Conservation (phyloP, 23 tunicate genomes). For the Diplosoma virens region DNA sequence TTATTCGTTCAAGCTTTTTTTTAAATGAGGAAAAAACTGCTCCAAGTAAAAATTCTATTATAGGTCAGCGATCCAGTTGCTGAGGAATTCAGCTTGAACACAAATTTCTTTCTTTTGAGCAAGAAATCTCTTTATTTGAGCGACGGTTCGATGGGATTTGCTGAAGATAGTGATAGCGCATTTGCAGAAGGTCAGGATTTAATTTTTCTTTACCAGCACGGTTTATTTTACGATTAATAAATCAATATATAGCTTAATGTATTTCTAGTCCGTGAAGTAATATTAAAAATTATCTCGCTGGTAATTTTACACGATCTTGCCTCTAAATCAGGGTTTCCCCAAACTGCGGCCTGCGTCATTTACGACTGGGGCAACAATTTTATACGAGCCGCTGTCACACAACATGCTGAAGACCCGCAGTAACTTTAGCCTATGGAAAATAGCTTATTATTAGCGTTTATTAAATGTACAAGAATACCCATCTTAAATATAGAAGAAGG, state of each 20-base stretch:
- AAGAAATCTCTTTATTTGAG: conserved; percentile 76
- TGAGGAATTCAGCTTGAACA: conserved; percentile 87
- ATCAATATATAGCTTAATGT: background rate
- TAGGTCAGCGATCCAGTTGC: conserved; percentile 99
- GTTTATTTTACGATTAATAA: background rate
- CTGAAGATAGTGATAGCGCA: conserved; percentile 85
- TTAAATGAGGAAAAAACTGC: background rate
- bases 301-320: background rate
- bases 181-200: conserved; percentile 85
- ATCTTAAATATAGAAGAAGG: no score
- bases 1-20: no score
- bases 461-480: no score
- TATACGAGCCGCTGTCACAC: no score
- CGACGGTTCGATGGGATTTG: conserved; percentile 86
- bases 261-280: no score
- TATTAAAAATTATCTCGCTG: no score
- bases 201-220: background rate
- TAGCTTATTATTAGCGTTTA: no score
- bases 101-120: conserved; percentile 84
- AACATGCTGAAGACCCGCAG: no score
- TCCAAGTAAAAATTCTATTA: background rate
- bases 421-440: no score
- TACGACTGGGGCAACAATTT: no score
- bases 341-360: no score
- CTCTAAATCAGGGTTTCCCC: no score